Conservation (phyloP, 2,113 vertebrate genomes). For the Thomomys bottae region DNA sequence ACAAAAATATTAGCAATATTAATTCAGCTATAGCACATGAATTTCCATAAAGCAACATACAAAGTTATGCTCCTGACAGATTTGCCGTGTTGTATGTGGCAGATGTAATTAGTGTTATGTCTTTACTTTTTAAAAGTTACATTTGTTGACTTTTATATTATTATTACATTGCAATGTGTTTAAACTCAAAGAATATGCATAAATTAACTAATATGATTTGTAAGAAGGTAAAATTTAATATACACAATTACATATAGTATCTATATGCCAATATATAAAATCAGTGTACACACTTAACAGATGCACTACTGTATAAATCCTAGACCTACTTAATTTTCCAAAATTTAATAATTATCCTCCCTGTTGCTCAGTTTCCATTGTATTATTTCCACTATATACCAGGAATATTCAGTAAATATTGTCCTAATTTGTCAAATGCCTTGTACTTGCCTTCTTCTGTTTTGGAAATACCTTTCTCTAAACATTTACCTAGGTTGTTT, state of each 20-base stretch:
- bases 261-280: too few species aligned
- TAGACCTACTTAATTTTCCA: too few species aligned
- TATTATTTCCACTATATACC: neutral
- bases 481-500: neutral
- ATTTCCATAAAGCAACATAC: neutral
- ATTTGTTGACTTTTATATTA: neutral
- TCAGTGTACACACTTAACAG: neutral
- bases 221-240: neutral
- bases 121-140: neutral
- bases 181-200: neutral
- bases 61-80: neutral
- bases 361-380: neutral
- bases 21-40: neutral
- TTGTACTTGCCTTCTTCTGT: neutral
- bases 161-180: neutral
- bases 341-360: too few species aligned
- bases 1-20: neutral
- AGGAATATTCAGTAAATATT: neutral
- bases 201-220: neutral
- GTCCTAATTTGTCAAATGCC: neutral
- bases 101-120: neutral
- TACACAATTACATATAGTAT: too few species aligned
- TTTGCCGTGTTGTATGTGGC: neutral
- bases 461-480: neutral
- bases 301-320: neutral